Percentiles rank a stretch among this genome's conserved stretches.
Conservation (phyloP, 2,888 invertebrate genomes). For the Lasioglossum leucozonium region DNA sequence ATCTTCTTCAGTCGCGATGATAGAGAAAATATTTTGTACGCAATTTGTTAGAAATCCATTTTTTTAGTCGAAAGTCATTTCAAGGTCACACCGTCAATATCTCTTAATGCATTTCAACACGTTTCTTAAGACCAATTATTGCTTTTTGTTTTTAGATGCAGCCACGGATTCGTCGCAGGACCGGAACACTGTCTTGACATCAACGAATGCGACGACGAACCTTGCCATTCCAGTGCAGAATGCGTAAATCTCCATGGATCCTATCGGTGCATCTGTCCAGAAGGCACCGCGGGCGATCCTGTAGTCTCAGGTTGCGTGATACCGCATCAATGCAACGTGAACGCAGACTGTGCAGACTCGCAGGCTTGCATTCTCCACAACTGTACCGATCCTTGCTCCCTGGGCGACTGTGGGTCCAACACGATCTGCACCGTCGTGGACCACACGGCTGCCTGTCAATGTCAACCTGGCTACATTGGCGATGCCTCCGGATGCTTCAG, state of each 20-base stretch:
- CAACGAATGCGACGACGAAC: constrained; percentile 91
- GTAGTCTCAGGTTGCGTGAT: constrained; percentile 89
- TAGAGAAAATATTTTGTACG: too few species aligned
- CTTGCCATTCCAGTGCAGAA: constrained; percentile 92
- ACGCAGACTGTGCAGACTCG: constrained; percentile 91
- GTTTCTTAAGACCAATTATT: too few species aligned
- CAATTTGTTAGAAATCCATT: neutral
- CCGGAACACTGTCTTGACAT: constrained; percentile 91
- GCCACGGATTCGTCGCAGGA: constrained; percentile 90
- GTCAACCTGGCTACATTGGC: constrained; percentile 93
- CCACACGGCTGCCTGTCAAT: constrained; percentile 90
- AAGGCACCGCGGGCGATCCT: constrained; percentile 92
- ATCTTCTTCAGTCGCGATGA: too few species aligned
- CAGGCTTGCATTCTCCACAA: constrained; percentile 91
- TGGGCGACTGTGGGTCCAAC: constrained; percentile 90
- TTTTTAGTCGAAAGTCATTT: too few species aligned
- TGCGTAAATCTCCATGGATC: constrained; percentile 93
- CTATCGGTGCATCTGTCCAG: constrained; percentile 92
- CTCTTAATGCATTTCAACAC: neutral
- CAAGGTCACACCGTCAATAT: neutral
- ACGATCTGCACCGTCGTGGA: constrained; percentile 91
- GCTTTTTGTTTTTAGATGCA: constrained; percentile 86
- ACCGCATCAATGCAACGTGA: constrained; percentile 91
- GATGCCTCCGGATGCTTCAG: constrained; percentile 95
- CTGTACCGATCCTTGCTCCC: constrained; percentile 93